Evolutionary conservation across 2,113 vertebrate genomes (phyloP).

Genomic region (Mionectes macconnelli): DNA sequence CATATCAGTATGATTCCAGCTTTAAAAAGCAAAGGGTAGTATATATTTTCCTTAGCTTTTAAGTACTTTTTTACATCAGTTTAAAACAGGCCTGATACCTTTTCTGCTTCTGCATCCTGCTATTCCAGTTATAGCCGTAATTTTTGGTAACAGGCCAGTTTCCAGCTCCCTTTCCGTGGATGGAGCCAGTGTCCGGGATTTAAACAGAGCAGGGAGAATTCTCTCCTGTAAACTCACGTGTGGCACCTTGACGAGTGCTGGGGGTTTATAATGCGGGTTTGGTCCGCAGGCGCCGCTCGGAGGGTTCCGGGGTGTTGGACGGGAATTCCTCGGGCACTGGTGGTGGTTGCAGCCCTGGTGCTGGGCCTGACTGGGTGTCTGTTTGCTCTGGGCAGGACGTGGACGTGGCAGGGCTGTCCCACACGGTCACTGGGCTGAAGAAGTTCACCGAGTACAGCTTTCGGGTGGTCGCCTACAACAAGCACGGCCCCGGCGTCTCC

Average conservation of each 20-base stretch:
- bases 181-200: neutral
- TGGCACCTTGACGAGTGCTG: neutral
- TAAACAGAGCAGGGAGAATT: neutral
- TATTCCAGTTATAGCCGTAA: neutral
- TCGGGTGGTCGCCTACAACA: constrained; percentile 94
- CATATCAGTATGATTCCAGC: neutral
- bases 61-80: neutral
- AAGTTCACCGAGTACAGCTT: constrained; percentile 94
- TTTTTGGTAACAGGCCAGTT: neutral
- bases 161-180: neutral
- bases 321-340: neutral
- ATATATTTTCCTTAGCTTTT: neutral
- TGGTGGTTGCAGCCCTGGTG: neutral
- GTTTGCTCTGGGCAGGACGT: constrained; percentile 78
- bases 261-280: neutral
- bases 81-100: neutral
- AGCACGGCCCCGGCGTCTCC: constrained; percentile 93
- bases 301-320: neutral
- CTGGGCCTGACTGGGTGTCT: neutral
- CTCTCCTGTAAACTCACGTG: neutral
- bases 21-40: neutral
- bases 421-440: constrained; percentile 85
- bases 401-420: constrained; percentile 82
- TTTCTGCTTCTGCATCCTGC: neutral
- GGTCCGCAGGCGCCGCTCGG: no score